phyloP scores from a whole-genome alignment of 2,888 invertebrate genomes.

The Leptura quadrifasciata region DNA sequence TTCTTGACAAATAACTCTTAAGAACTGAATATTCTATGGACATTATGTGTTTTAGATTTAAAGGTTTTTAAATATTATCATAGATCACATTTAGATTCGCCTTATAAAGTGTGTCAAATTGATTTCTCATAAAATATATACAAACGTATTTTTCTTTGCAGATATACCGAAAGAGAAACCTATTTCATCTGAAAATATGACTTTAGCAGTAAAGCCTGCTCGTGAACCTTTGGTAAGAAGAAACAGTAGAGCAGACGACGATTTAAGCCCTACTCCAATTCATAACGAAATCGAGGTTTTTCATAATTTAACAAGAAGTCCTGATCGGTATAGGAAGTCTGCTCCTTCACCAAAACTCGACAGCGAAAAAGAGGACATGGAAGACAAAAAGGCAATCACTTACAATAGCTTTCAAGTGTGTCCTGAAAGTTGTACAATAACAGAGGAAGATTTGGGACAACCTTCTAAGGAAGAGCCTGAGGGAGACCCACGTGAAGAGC shows the following conservation, averaged over 20 bases:
- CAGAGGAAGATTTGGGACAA: slow-evolving; percentile 12
- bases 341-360: slow-evolving; percentile 18
- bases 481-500: background rate
- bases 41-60: no score
- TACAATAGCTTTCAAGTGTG: slow-evolving; percentile 61
- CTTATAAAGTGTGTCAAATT: no score
- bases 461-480: background rate
- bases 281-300: slow-evolving; percentile 82
- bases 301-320: slow-evolving; percentile 82
- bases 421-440: slow-evolving; percentile 9
- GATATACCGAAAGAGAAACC: background rate
- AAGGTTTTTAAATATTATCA: no score
- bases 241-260: slow-evolving; percentile 56
- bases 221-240: slow-evolving; percentile 35
- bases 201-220: background rate
- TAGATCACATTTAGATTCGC: no score
- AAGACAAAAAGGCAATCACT: slow-evolving; percentile 28
- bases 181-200: background rate
- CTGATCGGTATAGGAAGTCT: slow-evolving; percentile 65
- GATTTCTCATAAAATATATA: background rate
- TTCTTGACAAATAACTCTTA: no score
- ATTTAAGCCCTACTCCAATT: slow-evolving; percentile 71
- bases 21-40: no score
- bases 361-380: slow-evolving; percentile 9
- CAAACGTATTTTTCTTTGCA: background rate